phyloP scores from a whole-genome alignment of 2,888 invertebrate species.

The Dryobotodes eremita region DNA sequence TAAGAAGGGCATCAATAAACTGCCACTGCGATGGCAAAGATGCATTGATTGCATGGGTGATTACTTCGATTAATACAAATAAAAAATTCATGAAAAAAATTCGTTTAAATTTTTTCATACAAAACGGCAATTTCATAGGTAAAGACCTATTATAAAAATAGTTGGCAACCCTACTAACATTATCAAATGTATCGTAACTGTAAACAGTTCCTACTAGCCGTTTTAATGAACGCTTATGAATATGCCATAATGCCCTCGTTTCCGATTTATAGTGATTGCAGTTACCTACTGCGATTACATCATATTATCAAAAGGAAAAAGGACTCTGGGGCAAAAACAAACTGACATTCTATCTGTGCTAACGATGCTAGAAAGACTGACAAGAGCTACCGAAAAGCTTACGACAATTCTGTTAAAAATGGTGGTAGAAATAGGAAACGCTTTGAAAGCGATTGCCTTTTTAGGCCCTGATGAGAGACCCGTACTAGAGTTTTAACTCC shows the following conservation, averaged over 20 bases:
- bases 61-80: no score
- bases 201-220: conserved; percentile 15
- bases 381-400: not conserved
- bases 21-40: no score
- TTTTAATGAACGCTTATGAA: conserved; percentile 1
- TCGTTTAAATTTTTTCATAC: no score
- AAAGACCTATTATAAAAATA: no score
- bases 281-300: no score
- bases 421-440: not conserved
- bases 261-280: not conserved
- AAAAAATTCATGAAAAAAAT: no score
- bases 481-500: not conserved
- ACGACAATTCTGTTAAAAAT: not conserved
- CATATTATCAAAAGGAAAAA: not conserved
- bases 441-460: not conserved
- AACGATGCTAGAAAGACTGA: not conserved
- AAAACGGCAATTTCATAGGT: no score
- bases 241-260: not conserved
- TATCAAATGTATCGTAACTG: conserved; percentile 38
- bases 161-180: no score
- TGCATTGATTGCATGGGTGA: no score
- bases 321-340: not conserved
- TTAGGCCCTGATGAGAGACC: not conserved
- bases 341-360: not conserved
- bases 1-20: no score